Evolutionary conservation across 1,140 invertebrate genomes (phyloP).

Genomic region (Diabrotica virgifera): DNA sequence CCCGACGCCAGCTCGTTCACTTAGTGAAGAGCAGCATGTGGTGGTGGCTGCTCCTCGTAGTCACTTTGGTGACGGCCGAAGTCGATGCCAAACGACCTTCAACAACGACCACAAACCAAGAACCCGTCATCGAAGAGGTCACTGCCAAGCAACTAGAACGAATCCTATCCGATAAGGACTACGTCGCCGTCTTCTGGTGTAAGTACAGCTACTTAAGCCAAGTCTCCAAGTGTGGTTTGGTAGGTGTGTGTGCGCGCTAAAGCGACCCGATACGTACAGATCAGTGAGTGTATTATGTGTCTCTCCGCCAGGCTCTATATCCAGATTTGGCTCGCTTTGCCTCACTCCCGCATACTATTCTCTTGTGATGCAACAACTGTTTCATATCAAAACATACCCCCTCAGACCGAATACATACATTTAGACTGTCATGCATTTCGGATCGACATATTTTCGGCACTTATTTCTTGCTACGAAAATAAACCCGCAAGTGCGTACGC

Average conservation of each 20-base stretch:
- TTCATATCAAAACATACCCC: background rate
- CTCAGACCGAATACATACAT: background rate
- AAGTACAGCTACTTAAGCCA: slow-evolving; percentile 56
- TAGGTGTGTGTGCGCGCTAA: slow-evolving; percentile 4
- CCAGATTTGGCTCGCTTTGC: slow-evolving; percentile 42
- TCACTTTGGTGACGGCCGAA: slow-evolving; percentile 48
- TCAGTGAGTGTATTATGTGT: slow-evolving; percentile 38
- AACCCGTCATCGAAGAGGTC: slow-evolving; percentile 87
- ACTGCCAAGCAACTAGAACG: slow-evolving; percentile 86
- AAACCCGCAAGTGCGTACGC: background rate
- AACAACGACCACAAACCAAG: slow-evolving; percentile 53
- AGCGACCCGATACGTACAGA: slow-evolving; percentile 8
- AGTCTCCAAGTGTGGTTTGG: background rate
- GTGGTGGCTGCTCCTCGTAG: slow-evolving; percentile 54
- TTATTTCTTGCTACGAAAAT: background rate
- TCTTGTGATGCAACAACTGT: slow-evolving; percentile 14
- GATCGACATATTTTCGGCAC: background rate
- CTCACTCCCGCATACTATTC: slow-evolving; percentile 12
- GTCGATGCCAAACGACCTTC: slow-evolving; percentile 45
- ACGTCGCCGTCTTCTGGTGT: slow-evolving; percentile 95
- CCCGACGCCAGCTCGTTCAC: slow-evolving; percentile 14
- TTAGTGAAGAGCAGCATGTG: slow-evolving; percentile 49
- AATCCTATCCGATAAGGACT: slow-evolving; percentile 84
- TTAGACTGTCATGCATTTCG: too few species aligned
- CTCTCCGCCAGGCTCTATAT: slow-evolving; percentile 38